These are phyloP conservation scores for Nezara viridula DNA, from an alignment of 2,888 invertebrate genomes.

Conservation along the genomic window DNA sequence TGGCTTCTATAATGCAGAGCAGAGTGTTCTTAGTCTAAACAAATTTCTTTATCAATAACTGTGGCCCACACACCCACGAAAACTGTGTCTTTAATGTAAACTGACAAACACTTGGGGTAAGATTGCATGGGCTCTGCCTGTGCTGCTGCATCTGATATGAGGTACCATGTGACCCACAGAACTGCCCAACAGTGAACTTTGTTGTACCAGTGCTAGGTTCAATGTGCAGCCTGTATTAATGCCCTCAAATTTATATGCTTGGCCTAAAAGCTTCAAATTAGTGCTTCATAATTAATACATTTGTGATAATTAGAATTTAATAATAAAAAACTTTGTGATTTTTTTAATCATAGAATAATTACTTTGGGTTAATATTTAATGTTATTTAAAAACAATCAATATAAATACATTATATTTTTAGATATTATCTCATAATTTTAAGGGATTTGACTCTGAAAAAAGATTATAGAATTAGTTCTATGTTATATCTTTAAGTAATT, in stretches of 20 bases:
- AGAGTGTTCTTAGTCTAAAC: too few relatives aligned
- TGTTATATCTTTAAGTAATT: background rate
- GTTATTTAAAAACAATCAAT: background rate
- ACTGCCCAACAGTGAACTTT: background rate
- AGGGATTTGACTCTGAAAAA: background rate
- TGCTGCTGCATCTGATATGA: background rate
- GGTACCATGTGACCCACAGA: background rate
- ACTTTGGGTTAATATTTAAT: background rate
- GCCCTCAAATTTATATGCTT: background rate
- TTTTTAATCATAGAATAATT: background rate
- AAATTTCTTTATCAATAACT: too few relatives aligned
- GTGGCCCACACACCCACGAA: too few relatives aligned
- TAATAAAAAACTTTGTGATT: background rate
- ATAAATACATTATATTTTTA: constrained; percentile 28
- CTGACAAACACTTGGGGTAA: background rate
- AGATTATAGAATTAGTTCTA: background rate
- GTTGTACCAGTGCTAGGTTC: background rate
- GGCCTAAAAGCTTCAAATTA: constrained; percentile 38
- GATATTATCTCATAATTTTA: constrained; percentile 31
- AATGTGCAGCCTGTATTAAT: background rate
- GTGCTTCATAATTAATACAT: constrained; percentile 32
- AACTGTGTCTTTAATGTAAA: background rate
- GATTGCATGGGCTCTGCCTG: background rate
- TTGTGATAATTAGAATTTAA: constrained; percentile 41
- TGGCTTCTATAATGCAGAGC: too few relatives aligned